Percentiles rank a stretch among this genome's conserved stretches.
phyloP scores from a whole-genome alignment of 2,113 vertebrate species.

The Theristicus caerulescens region DNA sequence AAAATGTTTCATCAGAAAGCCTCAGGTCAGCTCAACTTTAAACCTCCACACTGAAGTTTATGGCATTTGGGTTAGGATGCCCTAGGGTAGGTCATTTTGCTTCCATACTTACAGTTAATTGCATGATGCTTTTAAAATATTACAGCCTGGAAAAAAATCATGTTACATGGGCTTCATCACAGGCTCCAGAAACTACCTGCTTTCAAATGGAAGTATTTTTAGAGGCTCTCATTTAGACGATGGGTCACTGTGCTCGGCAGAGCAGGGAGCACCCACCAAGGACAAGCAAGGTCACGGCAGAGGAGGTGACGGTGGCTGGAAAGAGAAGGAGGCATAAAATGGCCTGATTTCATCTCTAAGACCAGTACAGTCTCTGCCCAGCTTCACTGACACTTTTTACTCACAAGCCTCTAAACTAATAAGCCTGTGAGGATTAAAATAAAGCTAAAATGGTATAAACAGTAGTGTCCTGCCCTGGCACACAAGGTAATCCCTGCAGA shows the following conservation, averaged over 20 bases:
- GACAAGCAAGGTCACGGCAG: not conserved
- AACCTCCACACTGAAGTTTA: not conserved
- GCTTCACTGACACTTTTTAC: not conserved
- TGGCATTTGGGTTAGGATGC: not conserved
- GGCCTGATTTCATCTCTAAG: not conserved
- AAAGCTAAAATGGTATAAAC: not conserved
- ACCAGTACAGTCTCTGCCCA: not conserved
- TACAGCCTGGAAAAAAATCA: not conserved
- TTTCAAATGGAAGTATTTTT: not conserved
- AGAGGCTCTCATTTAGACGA: not conserved
- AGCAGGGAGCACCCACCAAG: not conserved
- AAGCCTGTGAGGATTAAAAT: not conserved
- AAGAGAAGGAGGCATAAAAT: not conserved
- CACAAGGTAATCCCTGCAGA: not conserved
- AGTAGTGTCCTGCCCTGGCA: not conserved
- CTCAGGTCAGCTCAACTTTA: not conserved
- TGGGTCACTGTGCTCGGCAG: accelerated
- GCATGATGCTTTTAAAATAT: not conserved
- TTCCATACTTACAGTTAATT: not conserved
- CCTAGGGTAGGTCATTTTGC: not conserved
- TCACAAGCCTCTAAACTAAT: not conserved
- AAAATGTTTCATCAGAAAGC: not conserved
- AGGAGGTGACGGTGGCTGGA: not conserved
- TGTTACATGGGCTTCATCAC: not conserved
- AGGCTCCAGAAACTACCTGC: not conserved